Evolutionary conservation across 2,113 vertebrate genomes (phyloP), one percentile per base, ranked within the genome.

Genomic region (Mobula hypostoma): DNA sequence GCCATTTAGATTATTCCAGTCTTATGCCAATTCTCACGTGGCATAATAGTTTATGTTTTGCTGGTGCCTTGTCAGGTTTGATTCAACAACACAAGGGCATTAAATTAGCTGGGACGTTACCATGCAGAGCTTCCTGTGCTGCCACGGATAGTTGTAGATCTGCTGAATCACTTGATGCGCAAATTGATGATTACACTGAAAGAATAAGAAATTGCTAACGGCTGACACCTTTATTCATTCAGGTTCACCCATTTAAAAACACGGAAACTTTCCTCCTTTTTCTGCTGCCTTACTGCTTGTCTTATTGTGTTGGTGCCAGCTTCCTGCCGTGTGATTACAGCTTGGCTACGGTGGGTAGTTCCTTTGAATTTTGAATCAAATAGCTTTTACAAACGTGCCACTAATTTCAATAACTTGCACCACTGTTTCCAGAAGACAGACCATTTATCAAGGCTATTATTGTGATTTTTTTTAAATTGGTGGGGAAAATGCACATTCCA

Each of bases 41-140:
- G 96, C 95, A 96, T 97, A 96, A 97, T 96, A 97, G 96, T 96
- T 95, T 97, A 95, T 96, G 96, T 95, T 96, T 96, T 95, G 95
- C 95, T 95, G 94, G 94, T 95, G 95, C 95, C 96, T 96, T 97
- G 96, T 97, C 96, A 96, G 95, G 95, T 97, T 97, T 96, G 96
- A 97, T 97, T 97, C 95, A 9, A 94, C 95, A 94, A 95, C 96
- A 95, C 95, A 94, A 97, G 96, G 96, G 95, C 96, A 97, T 97
- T 97, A 97, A 97, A 97, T 97, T 95, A 97, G 97, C 96, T 95
- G 94, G 96, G 96, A 95, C 0, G 94, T 96, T 95, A 95, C 95
- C 96, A 95, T 94, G 96, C 97, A 96, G 96, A 93, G 97, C 95
- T 96, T 95, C 94, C 95, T 96, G 95, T 0, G 17, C 95, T 94